Evolutionary conservation across 1,140 invertebrate genomes (phyloP).

Genomic region (Brevipalpus yothersi): DNA sequence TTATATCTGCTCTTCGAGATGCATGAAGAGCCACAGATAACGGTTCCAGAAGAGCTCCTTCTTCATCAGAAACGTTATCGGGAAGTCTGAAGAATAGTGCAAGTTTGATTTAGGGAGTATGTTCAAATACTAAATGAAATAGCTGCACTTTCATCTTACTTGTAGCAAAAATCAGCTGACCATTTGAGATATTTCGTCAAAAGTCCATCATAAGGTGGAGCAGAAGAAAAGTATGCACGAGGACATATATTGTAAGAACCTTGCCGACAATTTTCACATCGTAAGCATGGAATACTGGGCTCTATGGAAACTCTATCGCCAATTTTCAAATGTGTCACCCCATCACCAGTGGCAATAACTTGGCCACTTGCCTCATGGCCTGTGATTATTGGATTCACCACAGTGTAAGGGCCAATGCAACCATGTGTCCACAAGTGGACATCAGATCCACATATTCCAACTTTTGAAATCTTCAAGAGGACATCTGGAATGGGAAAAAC

Average conservation of each 20-base stretch:
- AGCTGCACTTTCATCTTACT: too few relatives aligned
- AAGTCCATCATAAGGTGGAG: slow-evolving; percentile 23
- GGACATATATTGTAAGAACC: neutral
- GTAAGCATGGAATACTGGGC: slow-evolving; percentile 62
- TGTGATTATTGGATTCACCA: slow-evolving; percentile 60
- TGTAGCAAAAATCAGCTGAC: slow-evolving; percentile 16
- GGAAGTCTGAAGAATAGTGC: slow-evolving; percentile 29
- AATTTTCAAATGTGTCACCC: slow-evolving; percentile 42
- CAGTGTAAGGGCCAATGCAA: slow-evolving; percentile 50
- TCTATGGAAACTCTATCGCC: slow-evolving; percentile 82
- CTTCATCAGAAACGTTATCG: slow-evolving; percentile 61
- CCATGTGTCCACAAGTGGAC: slow-evolving; percentile 69
- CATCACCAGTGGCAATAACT: slow-evolving; percentile 38
- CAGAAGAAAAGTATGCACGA: slow-evolving; percentile 36
- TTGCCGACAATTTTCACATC: neutral
- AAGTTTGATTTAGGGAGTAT: too few relatives aligned
- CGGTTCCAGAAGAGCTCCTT: slow-evolving; percentile 76
- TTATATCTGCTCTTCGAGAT: slow-evolving; percentile 46
- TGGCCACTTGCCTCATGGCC: slow-evolving; percentile 64
- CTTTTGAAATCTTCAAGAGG: slow-evolving; percentile 39
- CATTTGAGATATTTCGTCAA: slow-evolving; percentile 12
- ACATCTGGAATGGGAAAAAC: slow-evolving; percentile 1
- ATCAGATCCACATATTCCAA: slow-evolving; percentile 90
- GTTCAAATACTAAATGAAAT: too few relatives aligned
- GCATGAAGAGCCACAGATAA: slow-evolving; percentile 77